These are phyloP conservation scores for Adoxophyes honmai DNA, from an alignment of 1,140 invertebrate species.

Conservation along the genomic window DNA sequence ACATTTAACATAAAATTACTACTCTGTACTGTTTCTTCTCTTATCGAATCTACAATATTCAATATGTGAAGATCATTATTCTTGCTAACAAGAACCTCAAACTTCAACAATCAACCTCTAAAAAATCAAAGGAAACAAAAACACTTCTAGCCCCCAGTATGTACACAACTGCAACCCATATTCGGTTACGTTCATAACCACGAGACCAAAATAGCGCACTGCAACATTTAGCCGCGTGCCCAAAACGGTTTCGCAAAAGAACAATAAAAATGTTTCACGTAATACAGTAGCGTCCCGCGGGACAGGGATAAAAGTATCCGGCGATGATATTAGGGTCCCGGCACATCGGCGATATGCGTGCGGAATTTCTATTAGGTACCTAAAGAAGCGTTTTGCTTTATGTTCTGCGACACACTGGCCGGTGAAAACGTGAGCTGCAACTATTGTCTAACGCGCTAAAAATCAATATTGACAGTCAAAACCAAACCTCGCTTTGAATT, in stretches of 20 bases:
- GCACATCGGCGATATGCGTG: conserved; percentile 37
- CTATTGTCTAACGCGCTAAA: too few relatives aligned
- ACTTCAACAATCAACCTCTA: too few relatives aligned
- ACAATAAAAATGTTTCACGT: conserved; percentile 31
- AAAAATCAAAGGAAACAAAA: too few relatives aligned
- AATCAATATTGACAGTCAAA: too few relatives aligned
- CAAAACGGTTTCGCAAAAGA: conserved; percentile 5
- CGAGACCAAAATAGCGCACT: background rate
- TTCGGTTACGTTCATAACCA: background rate
- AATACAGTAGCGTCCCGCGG: conserved; percentile 25
- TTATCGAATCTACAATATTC: too few relatives aligned
- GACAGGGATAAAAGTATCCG: conserved; percentile 34
- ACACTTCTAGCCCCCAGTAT: too few relatives aligned
- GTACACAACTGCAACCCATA: too few relatives aligned
- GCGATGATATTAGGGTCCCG: conserved; percentile 40
- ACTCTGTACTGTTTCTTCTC: too few relatives aligned
- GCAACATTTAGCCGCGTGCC: background rate
- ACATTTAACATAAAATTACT: too few relatives aligned
- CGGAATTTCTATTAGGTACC: conserved; percentile 49
- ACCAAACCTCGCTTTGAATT: too few relatives aligned
- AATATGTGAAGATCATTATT: too few relatives aligned
- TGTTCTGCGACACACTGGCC: conserved; percentile 25
- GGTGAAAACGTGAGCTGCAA: background rate
- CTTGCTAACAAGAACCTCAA: too few relatives aligned
- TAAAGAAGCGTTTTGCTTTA: conserved; percentile 45